Evolutionary conservation across 2,797 vertebrate genomes (phyloP).

Genomic region (Acipenser ruthenus): DNA sequence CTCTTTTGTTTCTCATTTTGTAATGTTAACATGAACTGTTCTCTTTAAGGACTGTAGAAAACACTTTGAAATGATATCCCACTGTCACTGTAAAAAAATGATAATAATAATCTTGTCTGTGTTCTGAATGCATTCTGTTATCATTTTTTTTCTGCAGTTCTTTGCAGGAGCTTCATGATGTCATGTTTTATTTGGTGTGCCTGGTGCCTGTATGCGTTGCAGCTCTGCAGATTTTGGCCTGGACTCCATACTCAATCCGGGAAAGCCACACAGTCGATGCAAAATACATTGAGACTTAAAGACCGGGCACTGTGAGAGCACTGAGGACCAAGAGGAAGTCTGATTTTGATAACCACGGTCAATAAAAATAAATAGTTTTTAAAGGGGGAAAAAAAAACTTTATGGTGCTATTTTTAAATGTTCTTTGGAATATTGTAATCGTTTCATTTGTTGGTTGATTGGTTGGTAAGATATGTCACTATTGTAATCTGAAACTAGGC

Average conservation of each 20-base stretch:
- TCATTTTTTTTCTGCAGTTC: conserved; percentile 42
- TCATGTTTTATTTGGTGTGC: conserved; percentile 80
- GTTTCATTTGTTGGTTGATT: too few species aligned
- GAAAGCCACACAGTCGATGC: conserved; percentile 60
- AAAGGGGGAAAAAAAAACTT: too few species aligned
- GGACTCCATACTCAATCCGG: conserved; percentile 77
- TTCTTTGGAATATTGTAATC: too few species aligned
- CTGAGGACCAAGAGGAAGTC: background rate
- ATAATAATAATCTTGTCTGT: conserved; percentile 6
- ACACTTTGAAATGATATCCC: background rate
- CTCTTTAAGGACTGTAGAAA: background rate
- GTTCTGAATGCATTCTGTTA: conserved; percentile 11
- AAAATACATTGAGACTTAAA: conserved; percentile 53
- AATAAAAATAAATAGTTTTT: too few species aligned
- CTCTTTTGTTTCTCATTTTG: background rate
- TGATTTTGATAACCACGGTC: background rate
- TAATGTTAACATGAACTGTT: background rate
- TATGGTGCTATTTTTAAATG: too few species aligned
- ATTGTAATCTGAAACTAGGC: too few species aligned
- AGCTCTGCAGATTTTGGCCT: conserved; percentile 62
- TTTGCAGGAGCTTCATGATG: conserved; percentile 56
- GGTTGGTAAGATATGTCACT: too few species aligned
- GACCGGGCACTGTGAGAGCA: background rate
- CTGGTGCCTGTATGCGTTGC: conserved; percentile 68
- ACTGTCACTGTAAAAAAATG: background rate